Base-by-base conservation (phyloP, 2,113 vertebrate species). In the Deroptyus accipitrinus region DNA sequence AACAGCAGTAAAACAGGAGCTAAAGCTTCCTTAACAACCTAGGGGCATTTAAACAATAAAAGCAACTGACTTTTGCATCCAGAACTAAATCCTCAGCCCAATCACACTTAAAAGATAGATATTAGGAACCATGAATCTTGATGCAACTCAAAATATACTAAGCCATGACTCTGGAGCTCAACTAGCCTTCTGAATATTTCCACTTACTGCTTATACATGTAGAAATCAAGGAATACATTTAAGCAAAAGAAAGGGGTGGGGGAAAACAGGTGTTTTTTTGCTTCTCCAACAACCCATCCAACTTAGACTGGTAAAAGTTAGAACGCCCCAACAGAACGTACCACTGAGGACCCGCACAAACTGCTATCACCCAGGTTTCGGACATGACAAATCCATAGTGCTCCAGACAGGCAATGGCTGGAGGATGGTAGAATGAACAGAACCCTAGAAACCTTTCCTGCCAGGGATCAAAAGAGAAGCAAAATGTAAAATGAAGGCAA, bases 231-330 rank as follows among this genome's bases (percentile, higher is more conserved):
- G 9, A 41, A 48, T 24, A 41, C 10, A 35, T 31, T 61, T 79
- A 51, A 39, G 35, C 49, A 25, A 39, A 39, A 20, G 1, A 18
- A 9, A 4, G 20, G 13, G 33, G 33, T 33, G 3, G 12, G 11
- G 18, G 18, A 16, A 42, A 52, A n/a, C 14, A 55, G 23, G 5
- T 5, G 0, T 0, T 5, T 11, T 59, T 72, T 62, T 24, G 4
- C 5, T 46, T 68, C 73, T 66, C 41, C 54, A 51, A 42, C 13
- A 70, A 70, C 16, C 11, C 17, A 46, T 35, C 28, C 14, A 76
- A 31, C 51, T 90, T 39, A 77, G 16, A 41, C 23, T 24, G 7
- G 18, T 49, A 67, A 28, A 14, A 54, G 7, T 17, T 13, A 54
- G 10, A 64, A 75, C 8, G n/a, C 33, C 16, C 62, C 39, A 72